Conservation (phyloP, 2,797 vertebrate genomes). For the Todus mexicanus region DNA sequence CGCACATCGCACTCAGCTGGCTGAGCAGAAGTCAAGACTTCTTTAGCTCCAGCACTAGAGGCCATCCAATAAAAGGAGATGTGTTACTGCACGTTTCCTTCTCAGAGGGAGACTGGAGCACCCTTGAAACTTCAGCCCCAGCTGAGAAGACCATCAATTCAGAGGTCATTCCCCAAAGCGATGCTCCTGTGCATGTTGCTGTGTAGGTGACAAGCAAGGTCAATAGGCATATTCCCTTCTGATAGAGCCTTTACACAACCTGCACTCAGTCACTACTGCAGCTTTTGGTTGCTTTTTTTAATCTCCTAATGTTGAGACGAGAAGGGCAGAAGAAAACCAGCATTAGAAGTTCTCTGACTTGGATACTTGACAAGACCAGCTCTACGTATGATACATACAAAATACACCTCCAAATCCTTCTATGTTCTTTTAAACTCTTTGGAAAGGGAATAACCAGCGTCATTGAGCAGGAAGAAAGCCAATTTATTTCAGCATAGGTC, state of each 20-base stretch:
- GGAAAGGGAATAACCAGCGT: background rate
- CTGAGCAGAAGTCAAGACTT: background rate
- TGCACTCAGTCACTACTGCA: background rate
- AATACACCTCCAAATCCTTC: background rate
- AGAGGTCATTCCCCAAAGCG: background rate
- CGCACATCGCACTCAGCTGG: background rate
- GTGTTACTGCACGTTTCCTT: background rate
- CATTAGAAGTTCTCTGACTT: background rate
- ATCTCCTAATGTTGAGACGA: background rate
- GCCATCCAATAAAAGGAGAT: background rate
- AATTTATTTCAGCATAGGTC: conserved; percentile 18
- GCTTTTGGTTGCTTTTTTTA: background rate
- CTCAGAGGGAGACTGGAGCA: background rate
- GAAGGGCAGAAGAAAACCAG: background rate
- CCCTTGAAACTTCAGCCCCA: background rate
- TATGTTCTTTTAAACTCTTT: background rate
- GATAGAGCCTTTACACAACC: background rate
- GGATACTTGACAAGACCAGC: background rate
- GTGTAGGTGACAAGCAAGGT: background rate
- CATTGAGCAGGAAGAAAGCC: conserved; percentile 7
- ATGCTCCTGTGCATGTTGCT: background rate
- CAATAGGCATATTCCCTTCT: background rate
- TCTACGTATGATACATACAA: background rate
- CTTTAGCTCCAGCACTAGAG: background rate
- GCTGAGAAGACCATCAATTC: background rate